A percentile compares a stretch with the other conserved stretches of the same genome.
phyloP scores from a whole-genome alignment of 2,797 vertebrate genomes.

The Bovichtus diacanthus region DNA sequence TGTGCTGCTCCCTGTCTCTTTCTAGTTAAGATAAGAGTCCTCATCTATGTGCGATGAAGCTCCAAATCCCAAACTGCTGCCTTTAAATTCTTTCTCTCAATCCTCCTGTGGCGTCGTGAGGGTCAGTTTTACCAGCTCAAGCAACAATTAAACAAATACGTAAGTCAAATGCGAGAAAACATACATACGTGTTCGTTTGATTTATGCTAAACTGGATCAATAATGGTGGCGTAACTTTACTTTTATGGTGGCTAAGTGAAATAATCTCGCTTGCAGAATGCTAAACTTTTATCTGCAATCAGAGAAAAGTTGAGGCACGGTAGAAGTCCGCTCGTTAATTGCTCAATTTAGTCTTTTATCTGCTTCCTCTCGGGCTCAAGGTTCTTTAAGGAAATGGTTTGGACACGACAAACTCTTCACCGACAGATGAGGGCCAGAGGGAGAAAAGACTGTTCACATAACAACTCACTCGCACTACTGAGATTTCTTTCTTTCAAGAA shows the following conservation, averaged over 20 bases:
- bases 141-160: background rate
- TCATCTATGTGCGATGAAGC: conserved; percentile 20
- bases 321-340: conserved; percentile 51
- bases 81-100: conserved; percentile 10
- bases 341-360: conserved; percentile 64
- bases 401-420: conserved; percentile 2
- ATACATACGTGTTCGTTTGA: background rate
- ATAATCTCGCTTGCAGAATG: conserved; percentile 15
- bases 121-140: conserved; percentile 7
- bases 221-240: background rate
- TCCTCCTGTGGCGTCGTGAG: background rate
- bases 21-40: conserved; percentile 41
- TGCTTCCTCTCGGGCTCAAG: conserved; percentile 55
- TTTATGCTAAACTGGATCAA: background rate
- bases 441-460: background rate
- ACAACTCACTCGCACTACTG: background rate
- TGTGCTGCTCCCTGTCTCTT: background rate
- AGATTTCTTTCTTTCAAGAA: no score
- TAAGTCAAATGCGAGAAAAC: background rate
- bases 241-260: background rate
- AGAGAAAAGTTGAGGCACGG: conserved; percentile 32
- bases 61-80: conserved; percentile 32
- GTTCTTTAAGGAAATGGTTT: conserved; percentile 56
- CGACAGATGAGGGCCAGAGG: background rate
- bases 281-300: conserved; percentile 48